These are phyloP conservation scores for Drosophila saltans DNA, from an alignment of 1,140 invertebrate species.

Conservation along the genomic window DNA sequence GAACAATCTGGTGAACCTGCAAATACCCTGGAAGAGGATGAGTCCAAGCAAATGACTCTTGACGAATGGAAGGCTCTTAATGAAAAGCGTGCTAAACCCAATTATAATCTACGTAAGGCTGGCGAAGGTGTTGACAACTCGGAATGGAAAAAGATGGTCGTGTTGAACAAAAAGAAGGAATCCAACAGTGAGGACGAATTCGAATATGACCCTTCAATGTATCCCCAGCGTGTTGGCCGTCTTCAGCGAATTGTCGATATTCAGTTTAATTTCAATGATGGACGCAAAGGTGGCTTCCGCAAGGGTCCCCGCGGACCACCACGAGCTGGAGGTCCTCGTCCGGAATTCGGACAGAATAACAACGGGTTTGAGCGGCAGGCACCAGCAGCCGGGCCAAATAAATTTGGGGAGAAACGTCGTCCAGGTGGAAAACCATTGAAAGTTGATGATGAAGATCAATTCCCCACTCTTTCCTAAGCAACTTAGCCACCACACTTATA, in stretches of 20 bases:
- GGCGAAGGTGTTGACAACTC: constrained; percentile 95
- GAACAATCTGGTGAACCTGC: constrained; percentile 83
- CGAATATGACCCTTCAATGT: constrained; percentile 91
- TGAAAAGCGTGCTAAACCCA: constrained; percentile 89
- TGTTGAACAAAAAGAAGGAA: constrained; percentile 83
- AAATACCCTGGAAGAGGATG: constrained; percentile 86
- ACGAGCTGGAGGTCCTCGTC: constrained; percentile 45
- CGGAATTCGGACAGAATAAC: constrained; percentile 51
- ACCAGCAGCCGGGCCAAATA: constrained; percentile 21
- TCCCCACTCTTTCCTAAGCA: constrained; percentile 91
- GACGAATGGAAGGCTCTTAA: constrained; percentile 94
- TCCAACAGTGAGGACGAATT: constrained; percentile 86
- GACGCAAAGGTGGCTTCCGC: constrained; percentile 86
- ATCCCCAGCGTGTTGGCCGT: constrained; percentile 93
- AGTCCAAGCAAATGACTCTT: constrained; percentile 91
- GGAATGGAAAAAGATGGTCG: constrained; percentile 96
- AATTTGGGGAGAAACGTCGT: constrained; percentile 57
- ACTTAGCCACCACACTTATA: constrained; percentile 22
- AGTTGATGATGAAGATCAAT: constrained; percentile 97
- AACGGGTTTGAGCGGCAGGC: constrained; percentile 64
- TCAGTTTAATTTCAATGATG: constrained; percentile 94
- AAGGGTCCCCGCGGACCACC: constrained; percentile 84
- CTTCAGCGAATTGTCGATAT: constrained; percentile 94
- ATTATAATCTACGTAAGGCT: constrained; percentile 94
- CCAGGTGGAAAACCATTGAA: constrained; percentile 84